A percentile compares a stretch with the other conserved stretches of the same genome.
These are phyloP conservation scores for Callaeas wilsoni DNA, from an alignment of 2,113 vertebrate genomes.

Conservation along the genomic window DNA sequence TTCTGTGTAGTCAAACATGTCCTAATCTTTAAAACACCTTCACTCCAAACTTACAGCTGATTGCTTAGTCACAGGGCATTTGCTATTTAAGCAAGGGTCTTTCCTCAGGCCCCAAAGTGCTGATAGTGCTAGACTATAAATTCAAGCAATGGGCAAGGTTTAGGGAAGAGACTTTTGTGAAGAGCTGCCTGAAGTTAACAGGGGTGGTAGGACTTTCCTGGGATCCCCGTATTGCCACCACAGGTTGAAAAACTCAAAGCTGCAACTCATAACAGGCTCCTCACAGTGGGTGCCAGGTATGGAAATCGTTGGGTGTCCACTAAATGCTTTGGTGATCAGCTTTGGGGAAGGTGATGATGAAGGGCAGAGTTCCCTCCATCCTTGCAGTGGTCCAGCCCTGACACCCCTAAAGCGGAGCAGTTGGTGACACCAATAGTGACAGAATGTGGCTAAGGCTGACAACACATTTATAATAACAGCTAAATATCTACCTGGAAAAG, in stretches of 20 bases:
- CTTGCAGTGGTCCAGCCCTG: not conserved
- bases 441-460: not conserved
- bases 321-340: not conserved
- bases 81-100: not conserved
- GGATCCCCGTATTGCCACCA: not conserved
- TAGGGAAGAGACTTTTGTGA: not conserved
- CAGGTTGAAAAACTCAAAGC: not conserved
- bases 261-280: not conserved
- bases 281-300: not conserved
- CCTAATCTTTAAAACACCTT: not conserved
- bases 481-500: not conserved
- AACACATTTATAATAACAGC: not conserved
- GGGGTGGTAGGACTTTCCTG: not conserved
- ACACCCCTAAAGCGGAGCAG: fast-evolving
- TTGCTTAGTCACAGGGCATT: not conserved
- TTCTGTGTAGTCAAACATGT: not conserved
- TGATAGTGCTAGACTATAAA: not conserved
- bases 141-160: not conserved
- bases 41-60: not conserved
- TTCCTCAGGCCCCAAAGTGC: not conserved
- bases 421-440: not conserved
- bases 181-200: not conserved
- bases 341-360: not conserved
- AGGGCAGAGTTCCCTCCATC: not conserved
- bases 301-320: not conserved